These are phyloP conservation scores for Apodemus agrarius DNA, from an alignment of 2,797 vertebrate genomes.

Conservation along the genomic window DNA sequence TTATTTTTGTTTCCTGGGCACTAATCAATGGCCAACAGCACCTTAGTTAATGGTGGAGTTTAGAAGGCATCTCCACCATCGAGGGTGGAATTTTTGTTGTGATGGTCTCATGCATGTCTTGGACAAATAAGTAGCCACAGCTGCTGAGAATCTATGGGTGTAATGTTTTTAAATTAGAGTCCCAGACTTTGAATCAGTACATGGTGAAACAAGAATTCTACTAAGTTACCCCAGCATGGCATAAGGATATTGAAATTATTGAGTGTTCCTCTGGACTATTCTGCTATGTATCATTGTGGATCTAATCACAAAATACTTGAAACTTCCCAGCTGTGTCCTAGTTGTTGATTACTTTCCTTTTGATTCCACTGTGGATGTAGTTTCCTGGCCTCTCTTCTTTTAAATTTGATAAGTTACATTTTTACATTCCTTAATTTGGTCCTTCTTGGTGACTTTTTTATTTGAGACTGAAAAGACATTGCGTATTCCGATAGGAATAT, in stretches of 20 bases:
- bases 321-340: background rate
- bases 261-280: background rate
- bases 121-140: background rate
- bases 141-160: background rate
- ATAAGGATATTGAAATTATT: background rate
- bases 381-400: background rate
- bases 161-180: background rate
- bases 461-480: background rate
- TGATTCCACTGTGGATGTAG: background rate
- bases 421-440: background rate
- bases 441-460: background rate
- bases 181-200: background rate
- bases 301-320: background rate
- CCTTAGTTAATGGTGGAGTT: background rate
- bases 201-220: background rate
- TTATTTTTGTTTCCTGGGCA: background rate
- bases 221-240: background rate
- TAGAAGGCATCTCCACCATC: background rate
- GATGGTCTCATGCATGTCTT: background rate
- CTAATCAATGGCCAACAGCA: no score
- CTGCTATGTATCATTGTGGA: background rate
- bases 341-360: background rate
- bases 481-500: background rate
- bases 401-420: background rate
- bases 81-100: background rate